Evolutionary conservation across 2,113 vertebrate genomes (phyloP), one percentile per base, ranked within the genome.

Genomic region (Enhydra lutris): DNA sequence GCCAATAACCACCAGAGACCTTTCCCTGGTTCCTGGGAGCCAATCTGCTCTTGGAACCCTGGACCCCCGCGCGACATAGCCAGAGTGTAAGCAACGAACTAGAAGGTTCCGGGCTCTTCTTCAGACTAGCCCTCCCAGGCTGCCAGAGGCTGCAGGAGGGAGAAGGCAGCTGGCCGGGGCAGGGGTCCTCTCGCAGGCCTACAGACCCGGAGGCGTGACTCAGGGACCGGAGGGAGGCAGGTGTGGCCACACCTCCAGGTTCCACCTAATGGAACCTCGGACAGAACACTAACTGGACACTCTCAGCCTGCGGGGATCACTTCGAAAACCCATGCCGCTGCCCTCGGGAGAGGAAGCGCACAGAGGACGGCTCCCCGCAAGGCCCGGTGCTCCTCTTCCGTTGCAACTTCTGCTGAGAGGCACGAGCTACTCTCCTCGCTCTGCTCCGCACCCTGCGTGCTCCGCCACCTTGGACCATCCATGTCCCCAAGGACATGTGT

Each of bases 81-180:
- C 97, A 96, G 97, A 13, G 36, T 12, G 6, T 21, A n/a, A 89
- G 34, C 3, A 0, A 0, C 26, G 4, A 18, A 4, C 4, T 0
- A 2, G 45, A n/a, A 31, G 1, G 7, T 18, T n/a, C 34, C 12
- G 1, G 18, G 39, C 29, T 20, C 1, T 26, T 12, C 26, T 91
- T 15, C 36, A 76, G 92, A 97, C 95, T 94, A 95, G 97, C 96
- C 93, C 47, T 94, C 81, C 67, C 91, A 98, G 96, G 95, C 13
- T 96, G 96, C 91, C 67, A 78, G 85, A 9, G 71, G 79, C 73
- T 96, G 87, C 39, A 55, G 89, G 92, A 94, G 45, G 52, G 20
- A 89, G 55, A 55, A 92, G 89, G 17, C 8, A 94, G 89, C 94
- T 97, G 61, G 89, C 89, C n/a, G 50, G 57, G 87, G 82, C 59